Conservation (phyloP, 2,888 invertebrate genomes). For the Eupithecia exiguata region DNA sequence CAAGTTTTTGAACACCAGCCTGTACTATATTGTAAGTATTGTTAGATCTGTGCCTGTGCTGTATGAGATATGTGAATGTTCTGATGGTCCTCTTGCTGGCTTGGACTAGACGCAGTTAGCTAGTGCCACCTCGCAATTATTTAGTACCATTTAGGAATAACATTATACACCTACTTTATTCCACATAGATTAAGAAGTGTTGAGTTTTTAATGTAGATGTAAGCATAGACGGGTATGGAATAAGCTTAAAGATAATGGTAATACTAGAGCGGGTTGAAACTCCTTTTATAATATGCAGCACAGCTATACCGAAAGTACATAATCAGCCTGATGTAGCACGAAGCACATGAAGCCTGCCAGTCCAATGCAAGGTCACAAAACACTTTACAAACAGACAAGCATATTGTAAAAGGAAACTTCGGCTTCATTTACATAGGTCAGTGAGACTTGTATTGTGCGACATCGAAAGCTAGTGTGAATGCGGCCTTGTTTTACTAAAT, state of each 20-base stretch:
- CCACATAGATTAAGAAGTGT: constrained; percentile 77
- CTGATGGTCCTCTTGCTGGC: constrained; percentile 38
- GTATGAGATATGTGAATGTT: constrained; percentile 7
- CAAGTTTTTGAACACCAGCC: not conserved
- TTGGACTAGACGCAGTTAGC: constrained; percentile 66
- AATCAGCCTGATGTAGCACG: constrained; percentile 5
- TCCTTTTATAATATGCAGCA: constrained; percentile 70
- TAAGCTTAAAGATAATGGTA: constrained; percentile 48
- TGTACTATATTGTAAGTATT: no score
- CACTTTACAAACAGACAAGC: constrained; percentile 48
- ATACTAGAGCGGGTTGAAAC: constrained; percentile 53
- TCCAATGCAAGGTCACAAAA: constrained; percentile 66
- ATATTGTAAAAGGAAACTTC: constrained; percentile 73
- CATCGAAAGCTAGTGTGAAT: constrained; percentile 79
- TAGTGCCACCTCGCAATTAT: constrained; percentile 78
- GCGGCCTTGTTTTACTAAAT: constrained; percentile 71
- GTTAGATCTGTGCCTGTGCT: not conserved
- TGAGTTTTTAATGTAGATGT: constrained; percentile 66
- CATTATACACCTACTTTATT: constrained; percentile 71
- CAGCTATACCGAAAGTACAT: constrained; percentile 13
- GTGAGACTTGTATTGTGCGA: constrained; percentile 62
- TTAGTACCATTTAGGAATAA: constrained; percentile 67
- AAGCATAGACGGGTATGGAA: constrained; percentile 72
- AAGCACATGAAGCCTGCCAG: constrained; percentile 9
- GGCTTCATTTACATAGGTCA: constrained; percentile 76